These are phyloP conservation scores for Gastrophysa polygoni DNA, from an alignment of 2,888 invertebrate genomes.

Conservation along the genomic window DNA sequence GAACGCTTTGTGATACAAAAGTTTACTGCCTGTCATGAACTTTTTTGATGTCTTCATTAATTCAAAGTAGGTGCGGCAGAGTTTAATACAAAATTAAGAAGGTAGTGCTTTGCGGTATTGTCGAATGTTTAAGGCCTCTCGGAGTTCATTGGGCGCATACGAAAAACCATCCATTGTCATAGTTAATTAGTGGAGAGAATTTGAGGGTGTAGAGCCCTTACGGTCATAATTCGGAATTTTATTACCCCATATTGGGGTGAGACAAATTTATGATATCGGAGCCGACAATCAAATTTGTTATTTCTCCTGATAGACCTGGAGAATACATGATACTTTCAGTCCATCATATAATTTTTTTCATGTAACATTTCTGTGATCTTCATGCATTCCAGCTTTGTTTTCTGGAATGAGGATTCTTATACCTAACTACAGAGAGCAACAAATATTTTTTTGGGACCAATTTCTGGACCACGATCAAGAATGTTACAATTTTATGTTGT, in stretches of 20 bases:
- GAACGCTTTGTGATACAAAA: conserved; percentile 41
- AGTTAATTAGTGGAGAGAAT: not conserved
- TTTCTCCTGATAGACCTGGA: not conserved
- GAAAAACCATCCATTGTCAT: not conserved
- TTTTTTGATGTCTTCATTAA: conserved; percentile 46
- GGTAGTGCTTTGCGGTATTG: conserved; percentile 29
- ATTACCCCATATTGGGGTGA: not conserved
- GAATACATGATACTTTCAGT: not conserved
- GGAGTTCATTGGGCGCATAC: not conserved
- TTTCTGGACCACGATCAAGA: too few relatives aligned
- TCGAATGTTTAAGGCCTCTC: not conserved
- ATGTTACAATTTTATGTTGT: too few relatives aligned
- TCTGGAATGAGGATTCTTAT: too few relatives aligned
- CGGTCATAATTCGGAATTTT: not conserved
- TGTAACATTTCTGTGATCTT: too few relatives aligned
- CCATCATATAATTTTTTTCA: too few relatives aligned
- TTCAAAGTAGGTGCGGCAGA: conserved; percentile 41
- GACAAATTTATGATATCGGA: not conserved
- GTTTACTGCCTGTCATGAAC: conserved; percentile 40
- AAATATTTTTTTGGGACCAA: too few relatives aligned
- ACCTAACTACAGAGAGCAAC: too few relatives aligned
- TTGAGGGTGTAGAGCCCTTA: not conserved
- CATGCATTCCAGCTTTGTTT: too few relatives aligned
- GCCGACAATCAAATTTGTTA: not conserved
- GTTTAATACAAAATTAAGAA: conserved; percentile 39